phyloP scores from a whole-genome alignment of 2,888 invertebrate genomes.

The Busseola fusca region DNA sequence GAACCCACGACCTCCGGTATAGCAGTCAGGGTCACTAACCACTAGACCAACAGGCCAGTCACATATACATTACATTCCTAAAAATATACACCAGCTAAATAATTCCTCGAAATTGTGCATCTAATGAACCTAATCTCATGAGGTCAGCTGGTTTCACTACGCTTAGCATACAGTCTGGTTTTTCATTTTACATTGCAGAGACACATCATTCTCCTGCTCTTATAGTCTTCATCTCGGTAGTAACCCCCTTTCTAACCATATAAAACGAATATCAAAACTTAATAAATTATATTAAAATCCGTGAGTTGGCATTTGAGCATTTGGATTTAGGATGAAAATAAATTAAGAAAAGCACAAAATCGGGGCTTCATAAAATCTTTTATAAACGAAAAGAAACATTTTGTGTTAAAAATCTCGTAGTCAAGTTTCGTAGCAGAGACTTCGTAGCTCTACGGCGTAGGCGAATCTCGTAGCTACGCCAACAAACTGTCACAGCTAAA shows the following conservation, averaged over 20 bases:
- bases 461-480: constrained; percentile 24
- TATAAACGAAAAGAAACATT: neutral
- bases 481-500: constrained; percentile 1
- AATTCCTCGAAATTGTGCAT: constrained; percentile 18
- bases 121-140: constrained; percentile 20
- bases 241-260: too few relatives aligned
- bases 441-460: constrained; percentile 45
- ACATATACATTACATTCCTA: constrained; percentile 20
- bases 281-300: neutral
- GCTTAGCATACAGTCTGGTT: constrained; percentile 21
- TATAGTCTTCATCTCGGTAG: too few relatives aligned
- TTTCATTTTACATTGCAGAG: constrained; percentile 15
- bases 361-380: neutral
- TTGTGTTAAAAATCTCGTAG: constrained; percentile 10
- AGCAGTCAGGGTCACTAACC: too few relatives aligned
- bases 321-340: neutral
- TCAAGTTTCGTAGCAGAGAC: constrained; percentile 33
- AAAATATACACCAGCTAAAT: constrained; percentile 30
- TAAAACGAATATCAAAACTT: constrained; percentile 5
- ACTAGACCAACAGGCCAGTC: too few relatives aligned
- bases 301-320: neutral
- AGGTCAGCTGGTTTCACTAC: constrained; percentile 21
- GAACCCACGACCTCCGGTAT: too few relatives aligned
- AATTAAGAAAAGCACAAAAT: neutral
- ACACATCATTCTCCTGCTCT: neutral